These are phyloP conservation scores for Hippocampus kuda DNA, from an alignment of 2,797 vertebrate genomes.

Conservation along the genomic window DNA sequence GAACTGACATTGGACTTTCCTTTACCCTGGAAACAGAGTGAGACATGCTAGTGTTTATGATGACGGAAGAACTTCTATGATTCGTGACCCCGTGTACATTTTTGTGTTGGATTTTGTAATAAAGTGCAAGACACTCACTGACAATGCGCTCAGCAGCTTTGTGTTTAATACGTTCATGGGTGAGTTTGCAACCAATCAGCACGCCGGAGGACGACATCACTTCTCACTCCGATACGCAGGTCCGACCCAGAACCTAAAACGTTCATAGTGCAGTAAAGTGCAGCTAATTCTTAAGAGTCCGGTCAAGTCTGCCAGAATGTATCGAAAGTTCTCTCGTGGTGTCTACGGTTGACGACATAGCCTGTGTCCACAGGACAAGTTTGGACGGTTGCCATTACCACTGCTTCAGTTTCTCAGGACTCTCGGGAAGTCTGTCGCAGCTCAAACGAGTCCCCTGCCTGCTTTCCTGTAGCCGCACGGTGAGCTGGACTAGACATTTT, in stretches of 20 bases:
- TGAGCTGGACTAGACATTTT: slow-evolving; percentile 27
- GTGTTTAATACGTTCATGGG: background rate
- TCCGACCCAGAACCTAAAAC: background rate
- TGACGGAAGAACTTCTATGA: background rate
- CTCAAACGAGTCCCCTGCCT: slow-evolving; percentile 56
- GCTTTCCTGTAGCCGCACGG: slow-evolving; percentile 7
- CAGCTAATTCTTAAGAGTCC: background rate
- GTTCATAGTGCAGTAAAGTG: background rate
- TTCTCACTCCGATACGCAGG: background rate
- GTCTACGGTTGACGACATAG: too few species aligned
- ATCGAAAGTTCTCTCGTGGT: background rate
- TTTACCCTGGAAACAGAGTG: background rate
- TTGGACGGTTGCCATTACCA: slow-evolving; percentile 74
- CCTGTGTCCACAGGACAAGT: slow-evolving; percentile 52
- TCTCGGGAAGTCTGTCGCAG: slow-evolving; percentile 70
- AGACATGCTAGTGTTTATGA: background rate
- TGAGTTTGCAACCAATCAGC: background rate
- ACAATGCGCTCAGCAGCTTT: background rate
- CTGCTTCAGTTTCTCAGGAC: slow-evolving; percentile 77
- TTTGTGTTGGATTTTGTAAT: background rate
- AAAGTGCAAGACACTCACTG: background rate
- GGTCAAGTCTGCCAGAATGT: background rate
- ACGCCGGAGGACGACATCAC: background rate
- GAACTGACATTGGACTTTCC: slow-evolving; percentile 19
- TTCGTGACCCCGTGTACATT: background rate